phyloP scores from a whole-genome alignment of 2,113 vertebrate genomes.

The Porphyrio hochstetteri region DNA sequence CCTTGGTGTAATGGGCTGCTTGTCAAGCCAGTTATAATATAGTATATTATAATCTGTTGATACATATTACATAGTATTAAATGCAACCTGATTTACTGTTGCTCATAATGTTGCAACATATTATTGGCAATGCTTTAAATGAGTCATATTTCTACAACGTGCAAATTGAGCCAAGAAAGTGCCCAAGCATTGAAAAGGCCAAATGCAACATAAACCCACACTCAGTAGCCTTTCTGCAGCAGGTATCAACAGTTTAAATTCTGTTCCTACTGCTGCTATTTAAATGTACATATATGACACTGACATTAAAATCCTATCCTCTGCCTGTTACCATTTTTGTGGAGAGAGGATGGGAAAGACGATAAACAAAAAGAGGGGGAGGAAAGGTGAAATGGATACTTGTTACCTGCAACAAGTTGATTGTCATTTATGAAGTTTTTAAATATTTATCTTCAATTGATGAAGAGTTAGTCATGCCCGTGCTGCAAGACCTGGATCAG shows the following conservation, averaged over 20 bases:
- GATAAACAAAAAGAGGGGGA: not conserved
- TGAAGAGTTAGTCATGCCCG: conserved; percentile 56
- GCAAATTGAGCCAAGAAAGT: not conserved
- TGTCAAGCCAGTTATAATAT: not conserved
- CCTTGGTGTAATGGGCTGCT: not conserved
- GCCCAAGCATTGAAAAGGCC: not conserved
- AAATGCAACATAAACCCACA: not conserved
- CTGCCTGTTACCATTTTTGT: not conserved
- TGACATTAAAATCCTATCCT: not conserved
- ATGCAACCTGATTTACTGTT: not conserved
- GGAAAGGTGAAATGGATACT: conserved; percentile 26
- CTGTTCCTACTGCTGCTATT: not conserved
- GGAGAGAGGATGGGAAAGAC: not conserved
- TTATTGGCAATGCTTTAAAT: not conserved
- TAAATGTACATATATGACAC: not conserved
- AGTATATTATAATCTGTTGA: not conserved
- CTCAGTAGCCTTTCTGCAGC: not conserved
- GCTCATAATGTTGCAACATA: not conserved
- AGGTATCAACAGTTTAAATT: not conserved
- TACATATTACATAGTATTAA: not conserved
- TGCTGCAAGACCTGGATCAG: conserved; percentile 60
- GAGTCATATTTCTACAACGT: not conserved
- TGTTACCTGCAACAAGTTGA: conserved; percentile 55
- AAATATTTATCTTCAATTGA: conserved; percentile 66
- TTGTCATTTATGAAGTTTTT: conserved; percentile 35